Base-by-base conservation (phyloP, 2,113 vertebrate genomes). In the Macquaria australasica region DNA sequence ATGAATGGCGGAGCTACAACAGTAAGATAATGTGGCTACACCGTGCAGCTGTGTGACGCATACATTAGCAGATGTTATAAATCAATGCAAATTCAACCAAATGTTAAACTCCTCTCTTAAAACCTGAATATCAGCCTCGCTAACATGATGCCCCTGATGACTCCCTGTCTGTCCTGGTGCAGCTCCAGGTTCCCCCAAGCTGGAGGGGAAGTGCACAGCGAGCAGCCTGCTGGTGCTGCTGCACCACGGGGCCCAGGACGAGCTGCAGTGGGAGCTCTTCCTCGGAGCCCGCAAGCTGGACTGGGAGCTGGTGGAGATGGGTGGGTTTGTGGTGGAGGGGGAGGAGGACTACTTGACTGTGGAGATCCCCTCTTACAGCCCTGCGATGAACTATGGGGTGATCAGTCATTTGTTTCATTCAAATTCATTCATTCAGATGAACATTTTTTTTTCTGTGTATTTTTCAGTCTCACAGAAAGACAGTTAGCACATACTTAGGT, bases 301-400 rank as follows among this genome's bases (percentile, higher is more conserved):
- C 74, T 89, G 85, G 93, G 85, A 93, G 31, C 84, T 93, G 86
- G 84, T 85, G 77, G 80, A 85, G 77, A 82, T 89, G 87, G 89
- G 90, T 3, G 74, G 66, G 12, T 85, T 87, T 4, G 34, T 18
- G 21, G 73, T 94, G 71, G 82, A 93, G 59, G 55, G 63, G 0
- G 59, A 90, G 31, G 80, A 89, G 3, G 85, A 90, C 28, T 79
- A 90, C 71, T 41, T 94, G 58, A 75, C 81, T 55, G 77, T 92
- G 62, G 91, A 87, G 78, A 82, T 94, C 43, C 92, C 91, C 18
- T 31, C 78, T 20, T 34, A 69, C 82, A 88, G 91, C 34, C 82
- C 88, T 3, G 89, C 59, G 41, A 59, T 93, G 31, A 79, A 55
- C n/a, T 93, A 80, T 21, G 72, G 79, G 92, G 94, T 94, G 20